Evolutionary conservation across 2,888 invertebrate species (phyloP).

Genomic region (Syrphus vitripennis): DNA sequence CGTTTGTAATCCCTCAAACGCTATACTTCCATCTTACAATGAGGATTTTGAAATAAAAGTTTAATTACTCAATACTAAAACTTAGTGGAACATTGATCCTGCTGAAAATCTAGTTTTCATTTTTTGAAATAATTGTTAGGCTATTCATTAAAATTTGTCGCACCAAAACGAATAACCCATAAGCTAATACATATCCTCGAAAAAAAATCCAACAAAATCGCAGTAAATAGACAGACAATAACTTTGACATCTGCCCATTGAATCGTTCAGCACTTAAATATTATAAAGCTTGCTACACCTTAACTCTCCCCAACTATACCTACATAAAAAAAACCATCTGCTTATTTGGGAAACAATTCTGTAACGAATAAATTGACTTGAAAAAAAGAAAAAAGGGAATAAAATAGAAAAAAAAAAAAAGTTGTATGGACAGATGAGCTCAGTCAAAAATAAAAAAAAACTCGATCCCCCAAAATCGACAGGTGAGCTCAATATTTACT

Average conservation of each 20-base stretch:
- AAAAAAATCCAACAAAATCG: too few relatives aligned
- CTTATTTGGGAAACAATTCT: background rate
- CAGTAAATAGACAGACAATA: background rate
- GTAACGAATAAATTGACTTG: constrained; percentile 13
- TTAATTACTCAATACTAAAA: too few relatives aligned
- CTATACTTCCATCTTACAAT: too few relatives aligned
- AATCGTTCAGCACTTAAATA: background rate
- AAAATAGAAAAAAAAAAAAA: background rate
- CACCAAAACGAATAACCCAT: too few relatives aligned
- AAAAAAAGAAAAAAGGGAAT: background rate
- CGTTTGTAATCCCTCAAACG: too few relatives aligned
- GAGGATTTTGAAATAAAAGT: too few relatives aligned
- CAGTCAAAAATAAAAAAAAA: background rate
- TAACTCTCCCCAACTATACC: background rate
- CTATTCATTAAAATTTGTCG: too few relatives aligned
- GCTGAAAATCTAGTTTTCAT: too few relatives aligned
- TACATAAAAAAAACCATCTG: background rate
- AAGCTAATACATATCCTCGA: too few relatives aligned
- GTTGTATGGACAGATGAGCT: background rate
- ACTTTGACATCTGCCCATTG: background rate
- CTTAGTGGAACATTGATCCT: too few relatives aligned
- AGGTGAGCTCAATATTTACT: constrained; percentile 23
- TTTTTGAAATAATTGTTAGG: too few relatives aligned
- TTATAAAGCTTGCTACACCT: background rate
- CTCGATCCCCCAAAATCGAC: constrained; percentile 6